phyloP scores from a whole-genome alignment of 2,888 invertebrate genomes.

The Strigamia crassipes region DNA sequence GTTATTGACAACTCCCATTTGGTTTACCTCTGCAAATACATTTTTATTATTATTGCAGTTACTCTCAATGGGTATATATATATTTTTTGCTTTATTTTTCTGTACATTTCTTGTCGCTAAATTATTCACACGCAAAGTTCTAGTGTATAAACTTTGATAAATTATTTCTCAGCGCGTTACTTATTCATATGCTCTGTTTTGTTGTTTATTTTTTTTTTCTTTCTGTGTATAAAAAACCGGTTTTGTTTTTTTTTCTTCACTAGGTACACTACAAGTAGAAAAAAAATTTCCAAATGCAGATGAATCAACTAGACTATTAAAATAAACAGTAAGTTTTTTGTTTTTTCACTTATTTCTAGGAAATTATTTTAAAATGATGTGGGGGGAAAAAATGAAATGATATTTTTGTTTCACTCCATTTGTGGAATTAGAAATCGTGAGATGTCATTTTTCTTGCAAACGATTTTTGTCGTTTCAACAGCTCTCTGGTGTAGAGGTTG shows the following conservation, averaged over 20 bases:
- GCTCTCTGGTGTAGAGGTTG: neutral
- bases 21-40: slow-evolving; percentile 4
- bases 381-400: no score
- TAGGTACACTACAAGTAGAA: slow-evolving; percentile 28
- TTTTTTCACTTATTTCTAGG: neutral
- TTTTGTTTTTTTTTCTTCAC: neutral
- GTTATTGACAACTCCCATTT: slow-evolving; percentile 3
- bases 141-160: neutral
- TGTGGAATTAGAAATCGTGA: neutral
- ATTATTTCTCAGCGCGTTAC: slow-evolving; percentile 24
- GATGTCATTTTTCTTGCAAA: neutral
- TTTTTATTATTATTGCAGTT: neutral
- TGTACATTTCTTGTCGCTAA: neutral
- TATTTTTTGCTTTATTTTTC: neutral
- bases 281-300: slow-evolving; percentile 35
- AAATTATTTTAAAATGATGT: neutral
- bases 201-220: neutral
- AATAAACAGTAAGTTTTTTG: slow-evolving; percentile 10
- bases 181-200: neutral
- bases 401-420: neutral
- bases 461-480: neutral
- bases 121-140: slow-evolving; percentile 38
- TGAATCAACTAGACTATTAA: slow-evolving; percentile 30
- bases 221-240: neutral
- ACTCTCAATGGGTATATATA: neutral